Evolutionary conservation across 2,797 vertebrate species (phyloP).

Genomic region (Loriculus beryllinus): DNA sequence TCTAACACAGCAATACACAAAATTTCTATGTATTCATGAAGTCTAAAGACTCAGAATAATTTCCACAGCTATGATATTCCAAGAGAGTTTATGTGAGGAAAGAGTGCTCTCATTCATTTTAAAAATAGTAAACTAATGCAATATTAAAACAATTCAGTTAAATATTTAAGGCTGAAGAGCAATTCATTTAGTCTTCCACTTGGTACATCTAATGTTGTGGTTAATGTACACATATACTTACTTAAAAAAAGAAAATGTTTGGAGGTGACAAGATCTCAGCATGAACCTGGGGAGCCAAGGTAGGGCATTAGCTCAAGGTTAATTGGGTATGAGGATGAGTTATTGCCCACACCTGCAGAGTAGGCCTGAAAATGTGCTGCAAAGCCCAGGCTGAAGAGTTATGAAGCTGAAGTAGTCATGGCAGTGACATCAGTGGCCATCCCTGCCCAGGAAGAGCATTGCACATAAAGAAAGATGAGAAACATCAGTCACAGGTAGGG

Average conservation of each 20-base stretch:
- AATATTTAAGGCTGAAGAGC: background rate
- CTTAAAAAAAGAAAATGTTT: background rate
- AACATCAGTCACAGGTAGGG: background rate
- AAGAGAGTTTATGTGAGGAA: background rate
- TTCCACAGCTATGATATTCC: background rate
- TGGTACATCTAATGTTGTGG: background rate
- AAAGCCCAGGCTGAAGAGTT: accelerated
- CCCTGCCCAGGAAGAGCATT: accelerated
- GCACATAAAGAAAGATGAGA: background rate
- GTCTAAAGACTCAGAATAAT: background rate
- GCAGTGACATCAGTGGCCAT: accelerated
- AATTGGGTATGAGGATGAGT: background rate
- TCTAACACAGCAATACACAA: background rate
- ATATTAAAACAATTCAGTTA: background rate
- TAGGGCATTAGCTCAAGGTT: background rate
- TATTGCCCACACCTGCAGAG: background rate
- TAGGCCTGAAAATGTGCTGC: background rate
- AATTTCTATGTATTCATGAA: background rate
- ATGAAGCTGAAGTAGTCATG: background rate
- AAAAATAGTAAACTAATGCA: slow-evolving; percentile 3
- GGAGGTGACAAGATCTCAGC: background rate
- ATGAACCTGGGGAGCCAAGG: background rate
- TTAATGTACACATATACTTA: background rate
- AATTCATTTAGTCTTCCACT: background rate
- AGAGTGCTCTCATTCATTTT: background rate